Base-by-base conservation (phyloP, 2,113 vertebrate species). In the Brachirus orientalis region DNA sequence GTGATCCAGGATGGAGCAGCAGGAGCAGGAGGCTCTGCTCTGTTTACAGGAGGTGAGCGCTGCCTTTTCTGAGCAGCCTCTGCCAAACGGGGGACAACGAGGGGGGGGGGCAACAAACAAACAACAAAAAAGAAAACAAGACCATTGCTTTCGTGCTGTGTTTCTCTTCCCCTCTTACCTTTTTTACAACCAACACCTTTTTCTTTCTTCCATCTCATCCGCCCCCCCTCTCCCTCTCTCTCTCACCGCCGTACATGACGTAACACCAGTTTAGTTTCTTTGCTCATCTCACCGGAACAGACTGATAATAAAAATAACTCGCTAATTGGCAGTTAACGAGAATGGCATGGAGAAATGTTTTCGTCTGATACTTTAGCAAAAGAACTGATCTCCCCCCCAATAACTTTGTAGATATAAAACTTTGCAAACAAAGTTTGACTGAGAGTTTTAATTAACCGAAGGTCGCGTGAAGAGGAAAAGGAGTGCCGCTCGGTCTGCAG, bases 231-330 rank as follows among this genome's bases (percentile, higher is more conserved):
- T 46, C 33, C 69, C 78, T 69, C 52, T 72, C 82, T 85, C 64
- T 82, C 68, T 50, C 80, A 66, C 78, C 7, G 22, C 8, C 58
- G 38, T 38, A 69, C 77, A 79, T 90, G 88, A 93, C 87, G 86
- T 86, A 87, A 79, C 71, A 76, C 56, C 76, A 75, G 79, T 85
- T 91, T 89, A 89, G 83, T 89, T 88, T 88, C 86, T 86, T 82
- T 89, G 78, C 80, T 80, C 40, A 52, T 22, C 79, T 89, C 83
- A 82, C 80, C 83, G 79, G 83, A 80, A 88, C 83, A 71, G 54
- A 55, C 48, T 53, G 72, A 83, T 77, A 67, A 74, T 61, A 53
- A 80, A 66, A 75, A 62, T 37, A 56, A 76, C 37, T 58, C 12
- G 20, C 62, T 68, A 74, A 77, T 68, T 77, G 66, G 33, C 57